Percentiles rank a stretch among this genome's conserved stretches.
These are phyloP conservation scores for Odontocolon sp. DNA, from an alignment of 2,888 invertebrate genomes.

Conservation along the genomic window DNA sequence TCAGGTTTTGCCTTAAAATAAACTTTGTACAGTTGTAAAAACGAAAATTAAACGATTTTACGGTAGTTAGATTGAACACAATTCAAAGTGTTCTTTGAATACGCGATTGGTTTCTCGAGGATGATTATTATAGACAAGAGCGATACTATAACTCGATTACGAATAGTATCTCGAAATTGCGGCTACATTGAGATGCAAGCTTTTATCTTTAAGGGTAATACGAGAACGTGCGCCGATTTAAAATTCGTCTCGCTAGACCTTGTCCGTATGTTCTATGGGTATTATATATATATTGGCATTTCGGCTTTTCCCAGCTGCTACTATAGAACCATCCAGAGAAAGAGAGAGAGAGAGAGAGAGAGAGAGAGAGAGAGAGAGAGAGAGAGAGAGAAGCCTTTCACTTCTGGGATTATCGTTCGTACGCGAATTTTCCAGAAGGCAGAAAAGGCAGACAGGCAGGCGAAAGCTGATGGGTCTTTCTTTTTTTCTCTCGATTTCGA, in stretches of 20 bases:
- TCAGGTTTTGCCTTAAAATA: too few relatives aligned
- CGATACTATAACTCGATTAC: slow-evolving; percentile 23
- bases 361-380: neutral
- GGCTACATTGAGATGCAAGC: slow-evolving; percentile 18
- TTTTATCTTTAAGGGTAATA: slow-evolving; percentile 33
- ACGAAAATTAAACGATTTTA: neutral
- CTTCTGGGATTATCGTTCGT: slow-evolving; percentile 45
- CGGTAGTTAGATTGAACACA: neutral
- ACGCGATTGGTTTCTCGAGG: neutral
- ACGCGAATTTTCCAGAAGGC: slow-evolving; percentile 27
- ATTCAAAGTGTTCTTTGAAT: neutral
- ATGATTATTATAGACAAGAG: slow-evolving; percentile 2
- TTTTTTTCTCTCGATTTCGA: slow-evolving; percentile 35
- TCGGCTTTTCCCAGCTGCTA: neutral
- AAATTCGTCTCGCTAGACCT: slow-evolving; percentile 27
- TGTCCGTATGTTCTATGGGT: neutral
- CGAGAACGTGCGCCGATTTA: slow-evolving; percentile 34
- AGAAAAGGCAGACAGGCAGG: slow-evolving; percentile 15
- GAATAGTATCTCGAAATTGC: slow-evolving; percentile 13
- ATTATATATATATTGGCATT: too few relatives aligned
- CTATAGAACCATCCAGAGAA: neutral
- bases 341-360: neutral
- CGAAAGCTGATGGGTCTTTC: slow-evolving; percentile 14
- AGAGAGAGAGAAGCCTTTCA: slow-evolving; percentile 23
- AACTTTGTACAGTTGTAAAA: too few relatives aligned